Conservation (phyloP, 2,888 invertebrate species). For the Silvanus unidentatus region DNA sequence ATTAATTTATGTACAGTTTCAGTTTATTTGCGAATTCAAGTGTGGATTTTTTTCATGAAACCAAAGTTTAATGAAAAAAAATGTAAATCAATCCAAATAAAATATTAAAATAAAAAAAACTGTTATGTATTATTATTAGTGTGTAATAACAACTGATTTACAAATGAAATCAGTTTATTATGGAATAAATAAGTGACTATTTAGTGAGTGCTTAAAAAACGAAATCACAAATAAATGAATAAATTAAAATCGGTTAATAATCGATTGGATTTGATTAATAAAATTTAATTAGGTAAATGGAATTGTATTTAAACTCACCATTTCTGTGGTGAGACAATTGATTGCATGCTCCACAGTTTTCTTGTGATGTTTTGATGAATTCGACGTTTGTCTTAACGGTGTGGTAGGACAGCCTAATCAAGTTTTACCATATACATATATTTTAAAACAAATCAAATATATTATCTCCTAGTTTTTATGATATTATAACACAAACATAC, state of each 20-base stretch:
- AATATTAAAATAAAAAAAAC: conserved; percentile 3
- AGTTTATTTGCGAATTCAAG: no score
- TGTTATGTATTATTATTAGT: neutral
- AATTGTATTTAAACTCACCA: conserved; percentile 58
- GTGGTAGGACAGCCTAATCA: conserved; percentile 57
- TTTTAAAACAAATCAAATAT: neutral
- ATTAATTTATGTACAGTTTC: no score
- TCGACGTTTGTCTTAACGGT: conserved; percentile 48
- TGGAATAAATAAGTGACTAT: neutral
- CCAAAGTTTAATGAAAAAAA: conserved; percentile 2
- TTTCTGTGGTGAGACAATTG: conserved; percentile 77
- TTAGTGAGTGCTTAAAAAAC: neutral
- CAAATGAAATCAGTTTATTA: conserved; percentile 26
- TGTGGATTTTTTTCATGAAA: conserved; percentile 20
- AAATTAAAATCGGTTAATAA: no score
- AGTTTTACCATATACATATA: neutral
- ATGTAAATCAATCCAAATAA: conserved; percentile 3
- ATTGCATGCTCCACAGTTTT: conserved; percentile 66
- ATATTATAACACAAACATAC: no score
- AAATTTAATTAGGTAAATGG: neutral
- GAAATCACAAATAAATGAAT: no score
- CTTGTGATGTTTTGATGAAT: conserved; percentile 48
- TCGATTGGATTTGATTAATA: no score
- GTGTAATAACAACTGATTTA: conserved; percentile 45
- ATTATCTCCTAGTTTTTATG: neutral